Conservation (phyloP, 2,888 invertebrate species). For the Synanthedon formicaeformis region DNA sequence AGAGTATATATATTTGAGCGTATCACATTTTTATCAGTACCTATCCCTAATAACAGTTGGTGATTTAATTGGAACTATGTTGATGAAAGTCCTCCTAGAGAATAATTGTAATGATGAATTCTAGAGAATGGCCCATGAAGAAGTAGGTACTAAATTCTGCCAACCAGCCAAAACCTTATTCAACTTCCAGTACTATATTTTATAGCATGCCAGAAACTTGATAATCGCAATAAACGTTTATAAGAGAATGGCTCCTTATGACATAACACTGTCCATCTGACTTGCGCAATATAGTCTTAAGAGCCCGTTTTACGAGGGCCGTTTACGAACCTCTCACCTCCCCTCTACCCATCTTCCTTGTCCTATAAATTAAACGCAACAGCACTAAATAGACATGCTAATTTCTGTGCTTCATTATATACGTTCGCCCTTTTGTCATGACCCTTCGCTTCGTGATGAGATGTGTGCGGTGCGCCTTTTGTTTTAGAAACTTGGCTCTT, state of each 20-base stretch:
- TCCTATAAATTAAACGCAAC: slow-evolving; percentile 38
- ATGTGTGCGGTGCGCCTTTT: neutral
- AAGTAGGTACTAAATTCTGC: no score
- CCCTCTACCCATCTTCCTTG: slow-evolving; percentile 10
- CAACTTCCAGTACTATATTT: neutral
- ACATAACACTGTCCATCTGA: slow-evolving; percentile 8
- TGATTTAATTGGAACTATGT: no score
- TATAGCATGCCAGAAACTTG: neutral
- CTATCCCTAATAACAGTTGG: no score
- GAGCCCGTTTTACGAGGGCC: slow-evolving; percentile 13
- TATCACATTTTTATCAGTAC: no score
- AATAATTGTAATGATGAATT: no score
- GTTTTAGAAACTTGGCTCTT: neutral
- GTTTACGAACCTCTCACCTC: slow-evolving; percentile 6
- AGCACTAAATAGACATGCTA: slow-evolving; percentile 37
- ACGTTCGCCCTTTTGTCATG: slow-evolving; percentile 12
- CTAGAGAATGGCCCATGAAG: no score
- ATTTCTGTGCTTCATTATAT: slow-evolving; percentile 28
- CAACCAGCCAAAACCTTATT: no score
- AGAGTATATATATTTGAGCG: no score
- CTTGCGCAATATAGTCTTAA: slow-evolving; percentile 18
- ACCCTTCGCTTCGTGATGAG: neutral
- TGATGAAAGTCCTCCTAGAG: no score
- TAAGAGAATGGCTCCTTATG: neutral
- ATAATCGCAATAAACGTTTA: neutral